These are phyloP conservation scores for Etia nguti DNA, from an alignment of 2,113 vertebrate species.

Conservation along the genomic window DNA sequence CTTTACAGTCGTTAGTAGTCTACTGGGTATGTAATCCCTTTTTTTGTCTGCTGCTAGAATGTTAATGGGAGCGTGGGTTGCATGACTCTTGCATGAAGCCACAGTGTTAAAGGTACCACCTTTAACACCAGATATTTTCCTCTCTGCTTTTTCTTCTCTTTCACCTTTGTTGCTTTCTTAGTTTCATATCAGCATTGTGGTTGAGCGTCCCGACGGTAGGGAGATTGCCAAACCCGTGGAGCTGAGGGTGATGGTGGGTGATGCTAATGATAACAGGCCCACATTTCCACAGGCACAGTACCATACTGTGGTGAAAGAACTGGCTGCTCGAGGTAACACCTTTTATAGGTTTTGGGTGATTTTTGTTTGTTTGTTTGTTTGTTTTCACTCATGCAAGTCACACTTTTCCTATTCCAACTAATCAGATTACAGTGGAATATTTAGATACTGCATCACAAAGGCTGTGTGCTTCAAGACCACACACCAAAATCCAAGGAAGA, in stretches of 20 bases:
- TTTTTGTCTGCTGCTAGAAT: background rate
- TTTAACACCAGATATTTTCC: background rate
- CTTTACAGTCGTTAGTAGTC: background rate
- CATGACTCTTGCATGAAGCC: background rate
- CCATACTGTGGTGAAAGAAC: constrained; percentile 71
- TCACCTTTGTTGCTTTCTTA: constrained; percentile 12
- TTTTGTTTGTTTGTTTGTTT: background rate
- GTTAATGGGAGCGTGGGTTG: background rate
- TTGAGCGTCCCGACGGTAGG: constrained; percentile 68
- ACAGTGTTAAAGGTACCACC: background rate
- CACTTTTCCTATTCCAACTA: background rate
- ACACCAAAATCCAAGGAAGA: background rate
- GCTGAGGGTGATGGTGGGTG: constrained; percentile 69
- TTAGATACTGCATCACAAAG: background rate
- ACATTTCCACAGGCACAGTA: constrained; percentile 71
- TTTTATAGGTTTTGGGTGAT: background rate
- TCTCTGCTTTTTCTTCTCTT: background rate
- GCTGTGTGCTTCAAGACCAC: background rate
- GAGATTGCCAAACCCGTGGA: constrained; percentile 68
- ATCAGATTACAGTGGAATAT: background rate
- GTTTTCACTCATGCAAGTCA: background rate
- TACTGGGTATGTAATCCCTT: background rate
- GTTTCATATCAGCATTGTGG: constrained; percentile 69
- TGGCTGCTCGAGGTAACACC: constrained; percentile 44
- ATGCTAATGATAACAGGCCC: constrained; percentile 73